Conservation (phyloP, 2,113 vertebrate species). For the mouse (Mus musculus) region GRCm39 chr16:50640001-50640500, state of each 20-base stretch:
- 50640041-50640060: background rate
- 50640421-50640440: background rate
- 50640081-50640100: background rate
- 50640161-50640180: background rate
- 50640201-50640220: background rate
- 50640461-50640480: background rate
- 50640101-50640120: background rate
- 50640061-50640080: background rate
- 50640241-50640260: too few species aligned
- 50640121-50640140: background rate
- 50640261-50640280: too few species aligned
- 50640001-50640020: too few species aligned
- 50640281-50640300: too few species aligned
- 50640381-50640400: background rate
- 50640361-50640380: too few species aligned
- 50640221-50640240: too few species aligned
- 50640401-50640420: background rate
- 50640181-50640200: background rate
- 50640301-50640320: too few species aligned
- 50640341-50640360: too few species aligned
- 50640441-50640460: background rate
- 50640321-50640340: too few species aligned
- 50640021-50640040: too few species aligned
- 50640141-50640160: background rate
- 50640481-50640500: constrained; percentile 22